phyloP scores from a whole-genome alignment of 2,797 vertebrate genomes.

The Sebastes oblongus region DNA sequence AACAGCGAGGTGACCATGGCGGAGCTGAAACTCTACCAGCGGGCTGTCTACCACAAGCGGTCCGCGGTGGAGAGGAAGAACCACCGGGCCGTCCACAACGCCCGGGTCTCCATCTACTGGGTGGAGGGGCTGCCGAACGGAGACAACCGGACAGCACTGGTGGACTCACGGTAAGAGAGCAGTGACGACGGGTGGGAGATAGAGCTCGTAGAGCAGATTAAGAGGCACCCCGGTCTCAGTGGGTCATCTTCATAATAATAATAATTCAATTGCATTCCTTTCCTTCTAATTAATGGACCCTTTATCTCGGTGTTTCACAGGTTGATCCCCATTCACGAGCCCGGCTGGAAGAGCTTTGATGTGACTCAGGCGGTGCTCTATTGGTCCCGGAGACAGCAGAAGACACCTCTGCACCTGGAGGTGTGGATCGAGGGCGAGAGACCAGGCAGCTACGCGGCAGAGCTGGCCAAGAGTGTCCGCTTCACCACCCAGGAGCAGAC shows the following conservation, averaged over 20 bases:
- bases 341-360: conserved; percentile 95
- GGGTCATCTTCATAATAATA: not conserved
- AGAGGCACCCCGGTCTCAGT: not conserved
- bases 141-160: conserved; percentile 89
- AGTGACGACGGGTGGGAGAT: not conserved
- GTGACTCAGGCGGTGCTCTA: conserved; percentile 94
- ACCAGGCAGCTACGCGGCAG: conserved; percentile 86
- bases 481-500: conserved; percentile 88
- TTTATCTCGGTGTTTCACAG: conserved; percentile 70
- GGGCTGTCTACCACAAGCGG: conserved; percentile 79
- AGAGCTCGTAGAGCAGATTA: not conserved
- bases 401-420: conserved; percentile 90
- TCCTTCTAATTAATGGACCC: conserved; percentile 43
- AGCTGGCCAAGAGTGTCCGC: conserved; percentile 87
- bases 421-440: conserved; percentile 94
- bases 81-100: conserved; percentile 85
- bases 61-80: conserved; percentile 76
- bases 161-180: conserved; percentile 90
- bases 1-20: conserved; percentile 96
- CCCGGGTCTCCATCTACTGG: conserved; percentile 93
- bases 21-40: conserved; percentile 93
- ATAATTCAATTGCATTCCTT: conserved; percentile 3
- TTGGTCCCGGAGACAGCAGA: conserved; percentile 86
- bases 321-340: conserved; percentile 89
- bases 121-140: conserved; percentile 85